Evolutionary conservation across 2,888 invertebrate genomes (phyloP).

Genomic region (Lypha dubia): DNA sequence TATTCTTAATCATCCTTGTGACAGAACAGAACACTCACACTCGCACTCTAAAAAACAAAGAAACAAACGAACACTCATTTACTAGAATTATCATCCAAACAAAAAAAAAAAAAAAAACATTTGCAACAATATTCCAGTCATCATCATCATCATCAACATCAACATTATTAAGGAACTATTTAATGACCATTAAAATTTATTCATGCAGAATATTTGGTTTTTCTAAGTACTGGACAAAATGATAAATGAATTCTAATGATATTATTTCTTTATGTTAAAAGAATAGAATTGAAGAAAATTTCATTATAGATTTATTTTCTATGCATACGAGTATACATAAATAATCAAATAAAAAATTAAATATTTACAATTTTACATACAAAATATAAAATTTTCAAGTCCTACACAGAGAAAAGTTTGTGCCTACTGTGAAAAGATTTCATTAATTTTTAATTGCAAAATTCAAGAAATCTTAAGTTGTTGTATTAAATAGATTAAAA

Average conservation of each 20-base stretch:
- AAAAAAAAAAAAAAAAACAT: constrained; percentile 5
- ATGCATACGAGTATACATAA: constrained; percentile 2
- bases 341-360: not conserved
- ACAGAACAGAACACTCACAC: too few relatives aligned
- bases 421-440: too few relatives aligned
- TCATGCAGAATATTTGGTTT: constrained; percentile 49
- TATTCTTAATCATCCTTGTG: constrained; percentile 62
- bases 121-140: constrained; percentile 14
- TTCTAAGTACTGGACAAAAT: constrained; percentile 38
- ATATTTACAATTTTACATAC: too few relatives aligned
- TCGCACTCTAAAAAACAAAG: not conserved
- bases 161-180: too few relatives aligned
- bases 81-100: not conserved
- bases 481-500: too few relatives aligned
- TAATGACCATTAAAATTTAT: constrained; percentile 59
- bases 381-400: not conserved
- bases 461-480: too few relatives aligned
- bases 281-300: constrained; percentile 16
- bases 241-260: constrained; percentile 56
- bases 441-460: too few relatives aligned
- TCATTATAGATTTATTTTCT: constrained; percentile 35
- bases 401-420: not conserved
- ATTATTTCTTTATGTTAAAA: constrained; percentile 36
- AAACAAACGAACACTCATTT: constrained; percentile 3
- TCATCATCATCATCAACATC: constrained; percentile 16